These are phyloP conservation scores for Norana najaformis DNA, from an alignment of 2,888 invertebrate genomes.

Conservation along the genomic window DNA sequence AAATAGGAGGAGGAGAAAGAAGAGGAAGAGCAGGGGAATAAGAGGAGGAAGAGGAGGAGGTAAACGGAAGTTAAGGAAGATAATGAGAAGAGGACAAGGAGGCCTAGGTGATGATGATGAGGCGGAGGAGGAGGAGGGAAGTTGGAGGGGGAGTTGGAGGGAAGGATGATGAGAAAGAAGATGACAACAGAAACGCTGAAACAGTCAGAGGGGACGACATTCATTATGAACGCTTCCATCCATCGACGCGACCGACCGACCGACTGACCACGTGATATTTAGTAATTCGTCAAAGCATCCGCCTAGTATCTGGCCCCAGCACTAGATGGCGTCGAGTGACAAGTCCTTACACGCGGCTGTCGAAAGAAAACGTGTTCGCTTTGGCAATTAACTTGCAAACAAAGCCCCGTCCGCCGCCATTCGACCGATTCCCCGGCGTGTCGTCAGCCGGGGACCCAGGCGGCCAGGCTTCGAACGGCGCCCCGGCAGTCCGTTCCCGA, in stretches of 20 bases:
- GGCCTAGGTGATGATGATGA: neutral
- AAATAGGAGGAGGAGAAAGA: neutral
- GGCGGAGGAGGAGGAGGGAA: neutral
- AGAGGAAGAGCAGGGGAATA: neutral
- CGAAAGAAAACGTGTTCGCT: conserved; percentile 25
- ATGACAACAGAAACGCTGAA: conserved; percentile 14
- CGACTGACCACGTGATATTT: neutral
- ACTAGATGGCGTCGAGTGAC: conserved; percentile 21
- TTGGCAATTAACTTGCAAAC: conserved; percentile 30
- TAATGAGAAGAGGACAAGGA: neutral
- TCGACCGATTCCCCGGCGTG: conserved; percentile 20
- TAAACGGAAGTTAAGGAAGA: neutral
- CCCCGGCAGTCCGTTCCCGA: conserved; percentile 14
- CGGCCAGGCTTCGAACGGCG: conserved; percentile 10
- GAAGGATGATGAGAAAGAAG: neutral
- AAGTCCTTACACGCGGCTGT: conserved; percentile 22
- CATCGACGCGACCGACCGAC: neutral
- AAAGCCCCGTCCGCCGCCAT: conserved; percentile 21
- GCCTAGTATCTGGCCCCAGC: neutral
- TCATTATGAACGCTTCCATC: conserved; percentile 15
- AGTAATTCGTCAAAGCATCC: conserved; percentile 7
- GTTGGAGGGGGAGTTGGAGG: neutral
- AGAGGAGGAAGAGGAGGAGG: neutral
- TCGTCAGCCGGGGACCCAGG: conserved; percentile 24
- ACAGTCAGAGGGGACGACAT: conserved; percentile 24